Evolutionary conservation across 2,888 invertebrate species (phyloP), one percentile per base, ranked within the genome.

Genomic region (Protodeltote pygarga): DNA sequence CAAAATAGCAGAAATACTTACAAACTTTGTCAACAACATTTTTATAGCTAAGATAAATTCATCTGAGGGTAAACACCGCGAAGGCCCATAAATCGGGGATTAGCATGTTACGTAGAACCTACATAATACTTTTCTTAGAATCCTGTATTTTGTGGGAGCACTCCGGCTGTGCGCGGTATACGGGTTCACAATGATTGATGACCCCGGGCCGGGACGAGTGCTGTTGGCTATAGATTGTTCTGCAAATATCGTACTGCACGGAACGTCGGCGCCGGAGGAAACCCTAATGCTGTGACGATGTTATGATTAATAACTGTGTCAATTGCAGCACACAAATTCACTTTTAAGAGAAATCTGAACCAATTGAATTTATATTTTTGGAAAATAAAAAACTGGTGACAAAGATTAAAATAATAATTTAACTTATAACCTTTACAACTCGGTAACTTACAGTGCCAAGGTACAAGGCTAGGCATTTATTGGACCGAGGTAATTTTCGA

Each of bases 111-210:
- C 41, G 40, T 59, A n/a, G n/a, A n/a, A 52, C 29, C 45, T 16
- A 40, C 39, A 34, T 48, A 46, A 65, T 64, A 70, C 62, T 71
- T 72, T 70, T 65, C 69, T 71, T 57, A 54, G 54, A 45, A 61
- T 42, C 50, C 52, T 64, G 59, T 63, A 62, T 53, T 65, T 52
- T 71, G 64, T 67, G 54, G 45, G 37, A 65, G 65, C 66, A 57
- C 41, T 64, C 60, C 46, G 65, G 62, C 58, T 61, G 49, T 51
- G 41, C 54, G 52, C 42, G 45, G 55, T 63, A 57, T 68, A 65
- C 65, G 67, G 65, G 64, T 62, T 67, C 58, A 42, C 54, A 57
- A 67, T 77, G 75, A 77, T 77, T 75, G 76, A 77, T 77, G 69
- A 53, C 45, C 41, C 40, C 19, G 38, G 21, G 46, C 40, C 19